A percentile compares a stretch with the other conserved stretches of the same genome.
Evolutionary conservation across 2,888 invertebrate genomes (phyloP).

Genomic region (Agonum fuliginosum): DNA sequence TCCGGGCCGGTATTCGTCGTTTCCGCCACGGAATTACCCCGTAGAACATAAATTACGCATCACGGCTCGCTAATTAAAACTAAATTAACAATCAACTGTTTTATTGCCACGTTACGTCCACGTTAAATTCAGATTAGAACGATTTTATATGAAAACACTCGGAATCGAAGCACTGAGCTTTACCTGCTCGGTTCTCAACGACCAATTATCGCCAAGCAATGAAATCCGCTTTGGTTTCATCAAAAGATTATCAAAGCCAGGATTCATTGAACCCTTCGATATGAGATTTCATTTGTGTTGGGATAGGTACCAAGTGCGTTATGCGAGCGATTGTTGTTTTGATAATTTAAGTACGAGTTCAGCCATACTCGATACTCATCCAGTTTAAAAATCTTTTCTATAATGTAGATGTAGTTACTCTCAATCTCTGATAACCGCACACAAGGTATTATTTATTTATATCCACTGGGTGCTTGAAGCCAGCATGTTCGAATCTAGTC

Average conservation of each 20-base stretch:
- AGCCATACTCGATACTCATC: too few relatives aligned
- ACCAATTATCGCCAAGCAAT: constrained; percentile 13
- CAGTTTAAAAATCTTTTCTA: too few relatives aligned
- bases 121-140: constrained; percentile 59
- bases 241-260: constrained; percentile 3
- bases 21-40: constrained; percentile 47
- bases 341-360: too few relatives aligned
- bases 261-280: neutral
- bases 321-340: too few relatives aligned
- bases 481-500: too few relatives aligned
- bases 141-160: constrained; percentile 56
- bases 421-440: too few relatives aligned
- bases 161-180: constrained; percentile 30
- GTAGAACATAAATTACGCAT: constrained; percentile 61
- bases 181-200: constrained; percentile 23
- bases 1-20: constrained; percentile 4
- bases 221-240: neutral
- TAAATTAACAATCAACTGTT: constrained; percentile 72
- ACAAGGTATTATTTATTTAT: too few relatives aligned
- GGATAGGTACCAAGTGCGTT: too few relatives aligned
- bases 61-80: constrained; percentile 71
- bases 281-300: too few relatives aligned
- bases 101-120: constrained; percentile 62
- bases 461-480: too few relatives aligned
- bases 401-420: too few relatives aligned